Percentiles rank a stretch among this genome's conserved stretches.
phyloP scores from a whole-genome alignment of 2,113 vertebrate genomes.

The Eulemur macaco region DNA sequence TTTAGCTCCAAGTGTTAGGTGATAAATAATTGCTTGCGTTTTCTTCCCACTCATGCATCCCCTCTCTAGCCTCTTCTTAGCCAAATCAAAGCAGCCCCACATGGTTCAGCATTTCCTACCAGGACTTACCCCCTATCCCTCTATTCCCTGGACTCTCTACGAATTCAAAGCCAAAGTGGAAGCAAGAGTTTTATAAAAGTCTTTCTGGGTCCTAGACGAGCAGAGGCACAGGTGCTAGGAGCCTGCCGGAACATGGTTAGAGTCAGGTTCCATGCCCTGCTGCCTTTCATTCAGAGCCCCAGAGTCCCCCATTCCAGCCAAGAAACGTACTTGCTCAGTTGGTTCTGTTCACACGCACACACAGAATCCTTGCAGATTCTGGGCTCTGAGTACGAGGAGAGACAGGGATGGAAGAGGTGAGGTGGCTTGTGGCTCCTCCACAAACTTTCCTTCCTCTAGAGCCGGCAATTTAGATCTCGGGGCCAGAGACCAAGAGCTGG shows the following conservation, averaged over 20 bases:
- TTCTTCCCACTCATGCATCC: not conserved
- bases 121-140: not conserved
- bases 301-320: not conserved
- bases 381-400: not conserved
- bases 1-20: not conserved
- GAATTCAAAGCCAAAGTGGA: conserved; percentile 5
- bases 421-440: not conserved
- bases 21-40: not conserved
- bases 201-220: not conserved
- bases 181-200: not conserved
- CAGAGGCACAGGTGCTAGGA: not conserved
- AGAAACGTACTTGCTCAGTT: not conserved
- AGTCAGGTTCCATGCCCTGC: not conserved
- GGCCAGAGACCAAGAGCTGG: conserved; percentile 1
- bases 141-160: not conserved
- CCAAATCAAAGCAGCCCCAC: not conserved
- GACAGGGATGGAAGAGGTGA: not conserved
- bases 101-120: not conserved
- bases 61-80: not conserved
- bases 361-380: not conserved
- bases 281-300: not conserved
- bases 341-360: not conserved
- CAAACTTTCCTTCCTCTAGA: conserved; percentile 39
- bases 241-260: not conserved
- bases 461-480: not conserved